Conservation (phyloP, 64 coral and sea anemone species). For the Hydrozoanthus tunicans region DNA sequence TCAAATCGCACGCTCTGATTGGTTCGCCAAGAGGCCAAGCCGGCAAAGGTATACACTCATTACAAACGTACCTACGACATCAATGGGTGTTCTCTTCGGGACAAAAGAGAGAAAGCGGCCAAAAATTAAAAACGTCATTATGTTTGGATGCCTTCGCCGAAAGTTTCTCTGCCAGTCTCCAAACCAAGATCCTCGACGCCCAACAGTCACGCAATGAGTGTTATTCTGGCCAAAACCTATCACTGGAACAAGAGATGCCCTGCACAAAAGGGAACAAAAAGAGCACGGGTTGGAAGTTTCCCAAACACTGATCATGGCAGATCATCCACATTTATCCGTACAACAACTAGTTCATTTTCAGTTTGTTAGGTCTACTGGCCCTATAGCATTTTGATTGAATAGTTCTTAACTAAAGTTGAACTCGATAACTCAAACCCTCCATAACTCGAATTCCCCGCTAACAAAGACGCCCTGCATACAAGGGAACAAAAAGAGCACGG, state of each 20-base stretch:
- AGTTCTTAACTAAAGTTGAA: too few relatives aligned
- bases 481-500: neutral
- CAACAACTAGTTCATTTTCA: too few relatives aligned
- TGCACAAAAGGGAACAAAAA: neutral
- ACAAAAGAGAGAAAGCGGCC: slow-evolving; percentile 1
- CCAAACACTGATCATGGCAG: too few relatives aligned
- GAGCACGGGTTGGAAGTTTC: too few relatives aligned
- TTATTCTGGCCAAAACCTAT: slow-evolving; percentile 37
- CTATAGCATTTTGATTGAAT: too few relatives aligned
- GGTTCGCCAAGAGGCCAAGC: too few relatives aligned
- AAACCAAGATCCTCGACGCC: slow-evolving; percentile 20
- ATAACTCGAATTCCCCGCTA: too few relatives aligned
- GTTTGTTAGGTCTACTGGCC: too few relatives aligned
- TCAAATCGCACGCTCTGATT: too few relatives aligned
- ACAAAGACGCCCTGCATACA: neutral
- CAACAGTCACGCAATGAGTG: neutral
- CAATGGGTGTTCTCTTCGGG: slow-evolving; percentile 1
- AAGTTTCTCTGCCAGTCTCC: slow-evolving; percentile 19
- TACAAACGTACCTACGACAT: slow-evolving; percentile 24
- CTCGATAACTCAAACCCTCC: too few relatives aligned
- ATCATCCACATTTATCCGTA: too few relatives aligned
- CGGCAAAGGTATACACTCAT: too few relatives aligned
- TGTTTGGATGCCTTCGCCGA: neutral
- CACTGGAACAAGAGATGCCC: slow-evolving; percentile 17
- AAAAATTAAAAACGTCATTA: neutral